These are phyloP conservation scores for Poecilia picta DNA, from an alignment of 2,797 vertebrate genomes.

Conservation along the genomic window DNA sequence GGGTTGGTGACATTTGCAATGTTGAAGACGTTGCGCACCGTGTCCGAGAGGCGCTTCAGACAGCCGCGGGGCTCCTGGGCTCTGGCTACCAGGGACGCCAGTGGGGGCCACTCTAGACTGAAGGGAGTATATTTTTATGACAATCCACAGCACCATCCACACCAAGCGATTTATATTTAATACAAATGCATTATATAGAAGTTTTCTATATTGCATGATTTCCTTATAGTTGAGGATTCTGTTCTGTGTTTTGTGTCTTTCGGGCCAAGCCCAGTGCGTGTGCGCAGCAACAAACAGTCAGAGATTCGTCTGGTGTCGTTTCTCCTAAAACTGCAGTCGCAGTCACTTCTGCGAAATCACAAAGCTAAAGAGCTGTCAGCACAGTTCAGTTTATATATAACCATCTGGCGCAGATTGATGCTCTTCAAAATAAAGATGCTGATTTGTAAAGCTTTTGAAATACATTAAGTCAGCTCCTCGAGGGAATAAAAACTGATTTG, in stretches of 20 bases:
- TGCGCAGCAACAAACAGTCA: neutral
- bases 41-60: slow-evolving; percentile 84
- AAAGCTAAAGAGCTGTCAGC: slow-evolving; percentile 2
- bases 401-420: neutral
- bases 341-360: neutral
- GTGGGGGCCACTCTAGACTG: slow-evolving; percentile 87
- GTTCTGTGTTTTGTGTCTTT: neutral
- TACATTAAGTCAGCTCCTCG: neutral
- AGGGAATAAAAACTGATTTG: neutral
- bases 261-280: neutral
- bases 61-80: slow-evolving; percentile 87
- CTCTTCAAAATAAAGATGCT: slow-evolving; percentile 17
- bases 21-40: slow-evolving; percentile 80
- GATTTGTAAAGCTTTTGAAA: slow-evolving; percentile 14
- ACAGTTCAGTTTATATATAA: slow-evolving; percentile 25
- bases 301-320: neutral
- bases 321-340: slow-evolving; percentile 3
- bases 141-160: neutral
- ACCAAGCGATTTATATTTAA: neutral
- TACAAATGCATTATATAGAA: neutral
- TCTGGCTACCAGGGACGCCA: slow-evolving; percentile 83
- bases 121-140: slow-evolving; percentile 6
- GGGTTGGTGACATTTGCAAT: slow-evolving; percentile 83
- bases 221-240: neutral
- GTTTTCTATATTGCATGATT: neutral